Evolutionary conservation across 2,797 vertebrate species (phyloP), one percentile per base, ranked within the genome.

Genomic region (Antennarius maculatus): DNA sequence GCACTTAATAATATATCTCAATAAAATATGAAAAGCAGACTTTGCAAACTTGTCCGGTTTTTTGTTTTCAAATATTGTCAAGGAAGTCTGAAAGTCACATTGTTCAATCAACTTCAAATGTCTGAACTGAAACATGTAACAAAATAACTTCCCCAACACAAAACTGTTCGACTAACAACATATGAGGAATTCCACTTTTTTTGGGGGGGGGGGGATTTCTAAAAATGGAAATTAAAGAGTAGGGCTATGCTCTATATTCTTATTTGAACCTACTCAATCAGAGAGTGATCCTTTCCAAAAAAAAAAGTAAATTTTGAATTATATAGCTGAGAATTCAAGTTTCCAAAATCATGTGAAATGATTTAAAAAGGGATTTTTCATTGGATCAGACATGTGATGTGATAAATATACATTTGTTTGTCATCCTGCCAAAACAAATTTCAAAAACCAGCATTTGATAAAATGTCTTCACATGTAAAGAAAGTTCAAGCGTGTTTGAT

Each of bases 11-110:
- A 34, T 34, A 34, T 34, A 34, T 2, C 31, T 34, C 31, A 1
- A 31, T 49, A 47, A 68, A 66, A 59, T 51, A 49, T 55, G 0
- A 69, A 51, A 68, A 39, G 16, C 16, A 51, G 11, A 34, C 42
- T 48, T 71, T 52, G 14, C 14, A 47, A 49, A 50, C 17, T 18
- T n/a, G 2, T 41, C 17, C 10, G 1, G 5, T 2, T 43, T 43
- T 43, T 43, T 11, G 13, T 49, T 13, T 11, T 1, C 10, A 48
- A 61, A 28, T 53, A 15, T 17, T 0, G 1, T 23, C n/a, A 29
- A 45, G 29, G 8, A 10, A 0, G 1, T 31, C 31, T 50, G 8
- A 13, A 55, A 63, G 18, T 29, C 17, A 43, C 18, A 3, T n/a
- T 10, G 17, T 57, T 65, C 3, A 56, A 49, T 43, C 14, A 46